Evolutionary conservation across 2,113 vertebrate species (phyloP).

Genomic region (Climacteris rufus): DNA sequence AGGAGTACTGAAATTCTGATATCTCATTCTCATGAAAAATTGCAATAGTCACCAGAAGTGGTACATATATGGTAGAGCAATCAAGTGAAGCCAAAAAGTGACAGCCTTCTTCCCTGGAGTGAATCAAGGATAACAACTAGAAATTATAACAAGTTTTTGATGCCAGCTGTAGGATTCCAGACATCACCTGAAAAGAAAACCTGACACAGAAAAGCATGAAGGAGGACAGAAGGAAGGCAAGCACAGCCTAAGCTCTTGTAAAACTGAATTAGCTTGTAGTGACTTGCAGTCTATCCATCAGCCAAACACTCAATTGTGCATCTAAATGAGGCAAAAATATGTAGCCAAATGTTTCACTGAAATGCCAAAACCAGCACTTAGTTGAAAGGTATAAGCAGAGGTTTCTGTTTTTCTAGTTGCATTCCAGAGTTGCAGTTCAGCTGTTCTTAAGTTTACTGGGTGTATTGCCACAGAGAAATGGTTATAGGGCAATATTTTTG

Average conservation of each 20-base stretch:
- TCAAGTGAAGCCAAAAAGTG: constrained; percentile 14
- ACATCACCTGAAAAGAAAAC: constrained; percentile 21
- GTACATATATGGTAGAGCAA: not conserved
- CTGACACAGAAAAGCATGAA: not conserved
- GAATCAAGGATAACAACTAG: constrained; percentile 13
- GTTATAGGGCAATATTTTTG: not conserved
- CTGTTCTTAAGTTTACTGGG: not conserved
- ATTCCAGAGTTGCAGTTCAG: not conserved
- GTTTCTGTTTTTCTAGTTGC: not conserved
- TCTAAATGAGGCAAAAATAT: constrained; percentile 35
- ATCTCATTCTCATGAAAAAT: not conserved
- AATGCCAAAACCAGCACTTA: constrained; percentile 35
- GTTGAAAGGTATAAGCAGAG: constrained; percentile 13
- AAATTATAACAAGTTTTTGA: constrained; percentile 38
- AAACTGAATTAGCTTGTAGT: not conserved
- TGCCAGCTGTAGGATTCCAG: constrained; percentile 13
- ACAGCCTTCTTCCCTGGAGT: constrained; percentile 15
- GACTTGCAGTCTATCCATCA: constrained; percentile 22
- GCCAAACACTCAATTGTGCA: not conserved
- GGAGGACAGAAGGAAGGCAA: not conserved
- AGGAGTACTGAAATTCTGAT: not conserved
- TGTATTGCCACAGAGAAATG: not conserved
- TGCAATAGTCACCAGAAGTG: constrained; percentile 4
- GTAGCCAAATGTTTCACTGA: not conserved
- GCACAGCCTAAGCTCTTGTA: not conserved